Evolutionary conservation across 2,888 invertebrate species (phyloP).

Genomic region (Coecobrya sp.): DNA sequence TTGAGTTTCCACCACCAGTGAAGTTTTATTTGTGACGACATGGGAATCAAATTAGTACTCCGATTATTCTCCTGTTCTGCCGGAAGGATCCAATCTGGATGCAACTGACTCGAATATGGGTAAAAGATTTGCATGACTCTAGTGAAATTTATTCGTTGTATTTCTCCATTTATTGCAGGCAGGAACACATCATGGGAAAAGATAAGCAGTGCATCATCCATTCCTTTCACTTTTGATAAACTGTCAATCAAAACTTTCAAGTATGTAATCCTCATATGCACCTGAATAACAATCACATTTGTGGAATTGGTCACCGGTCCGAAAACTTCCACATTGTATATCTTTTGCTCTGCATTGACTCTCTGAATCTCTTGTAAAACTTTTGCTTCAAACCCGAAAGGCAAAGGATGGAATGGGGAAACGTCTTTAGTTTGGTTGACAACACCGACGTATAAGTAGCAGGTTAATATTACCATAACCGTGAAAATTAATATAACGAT

Average conservation of each 20-base stretch:
- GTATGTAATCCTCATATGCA: not conserved
- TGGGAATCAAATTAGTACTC: not conserved
- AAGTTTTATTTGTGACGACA: not conserved
- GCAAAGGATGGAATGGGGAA: too few species aligned
- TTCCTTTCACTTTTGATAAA: not conserved
- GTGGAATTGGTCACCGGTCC: not conserved
- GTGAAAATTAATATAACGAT: too few species aligned
- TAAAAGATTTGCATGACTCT: slow-evolving; percentile 11
- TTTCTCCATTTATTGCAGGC: not conserved
- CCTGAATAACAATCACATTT: not conserved
- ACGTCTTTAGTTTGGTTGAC: too few species aligned
- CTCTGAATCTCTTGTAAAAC: not conserved
- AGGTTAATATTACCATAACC: too few species aligned
- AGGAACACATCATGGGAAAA: not conserved
- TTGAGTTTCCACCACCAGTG: slow-evolving; percentile 24
- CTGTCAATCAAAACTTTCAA: not conserved
- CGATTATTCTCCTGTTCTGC: not conserved
- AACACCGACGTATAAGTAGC: too few species aligned
- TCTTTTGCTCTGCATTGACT: not conserved
- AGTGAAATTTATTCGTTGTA: not conserved
- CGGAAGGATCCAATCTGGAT: not conserved
- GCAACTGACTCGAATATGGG: not conserved
- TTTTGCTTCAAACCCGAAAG: too few species aligned
- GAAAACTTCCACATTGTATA: not conserved
- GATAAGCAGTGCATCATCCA: not conserved